Percentiles rank a stretch among this genome's conserved stretches.
Evolutionary conservation across 1,140 invertebrate species (phyloP).

Genomic region (Cydia amplana): DNA sequence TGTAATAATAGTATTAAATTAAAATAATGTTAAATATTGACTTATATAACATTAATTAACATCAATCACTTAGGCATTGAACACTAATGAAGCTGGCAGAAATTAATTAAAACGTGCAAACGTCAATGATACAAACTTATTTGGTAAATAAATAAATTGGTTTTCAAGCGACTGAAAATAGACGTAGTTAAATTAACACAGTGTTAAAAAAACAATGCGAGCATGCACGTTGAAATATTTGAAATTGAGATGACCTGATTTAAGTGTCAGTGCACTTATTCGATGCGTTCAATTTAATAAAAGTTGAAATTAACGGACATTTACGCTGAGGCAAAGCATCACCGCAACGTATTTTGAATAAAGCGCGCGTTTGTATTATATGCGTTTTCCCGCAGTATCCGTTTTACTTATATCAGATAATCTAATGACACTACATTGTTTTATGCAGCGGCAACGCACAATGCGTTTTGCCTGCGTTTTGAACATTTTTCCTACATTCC

Average conservation of each 20-base stretch:
- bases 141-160: slow-evolving; percentile 6
- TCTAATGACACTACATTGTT: too few species aligned
- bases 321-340: not conserved
- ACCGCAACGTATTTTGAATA: slow-evolving; percentile 47
- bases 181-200: not conserved
- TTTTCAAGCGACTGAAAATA: not conserved
- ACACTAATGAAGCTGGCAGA: not conserved
- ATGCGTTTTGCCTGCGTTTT: too few species aligned
- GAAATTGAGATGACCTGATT: not conserved
- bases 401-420: too few species aligned
- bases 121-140: not conserved
- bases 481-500: too few species aligned
- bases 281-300: not conserved
- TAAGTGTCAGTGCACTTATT: not conserved
- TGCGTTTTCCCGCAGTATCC: too few species aligned
- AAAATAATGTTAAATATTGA: not conserved
- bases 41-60: not conserved
- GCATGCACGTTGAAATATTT: not conserved
- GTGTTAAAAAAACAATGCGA: not conserved
- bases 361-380: too few species aligned
- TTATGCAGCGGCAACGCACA: too few species aligned
- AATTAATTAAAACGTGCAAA: not conserved
- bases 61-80: not conserved
- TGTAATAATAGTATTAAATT: not conserved
- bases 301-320: not conserved